A percentile compares a stretch with the other conserved stretches of the same genome.
Evolutionary conservation across 2,797 vertebrate genomes (phyloP).

Genomic region (Florisuga fusca): DNA sequence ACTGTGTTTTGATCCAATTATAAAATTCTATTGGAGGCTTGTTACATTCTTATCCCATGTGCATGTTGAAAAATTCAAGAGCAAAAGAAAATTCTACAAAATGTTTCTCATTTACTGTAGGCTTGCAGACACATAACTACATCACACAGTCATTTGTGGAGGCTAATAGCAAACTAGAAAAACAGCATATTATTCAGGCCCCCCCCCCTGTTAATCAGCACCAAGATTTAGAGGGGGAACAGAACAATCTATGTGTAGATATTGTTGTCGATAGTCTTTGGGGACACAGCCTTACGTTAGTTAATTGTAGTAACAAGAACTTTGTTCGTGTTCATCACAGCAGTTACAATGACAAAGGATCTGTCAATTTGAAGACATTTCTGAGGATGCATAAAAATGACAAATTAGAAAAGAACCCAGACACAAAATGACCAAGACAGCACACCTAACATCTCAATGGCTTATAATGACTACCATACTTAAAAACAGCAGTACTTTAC

Average conservation of each 20-base stretch:
- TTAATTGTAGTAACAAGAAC: background rate
- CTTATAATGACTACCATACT: background rate
- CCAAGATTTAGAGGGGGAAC: background rate
- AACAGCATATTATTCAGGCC: background rate
- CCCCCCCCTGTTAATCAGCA: background rate
- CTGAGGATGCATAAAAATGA: background rate
- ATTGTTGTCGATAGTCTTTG: background rate
- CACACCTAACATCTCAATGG: background rate
- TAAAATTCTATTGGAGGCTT: constrained; percentile 60
- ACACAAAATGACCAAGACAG: background rate
- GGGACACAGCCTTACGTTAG: background rate
- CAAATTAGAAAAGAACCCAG: background rate
- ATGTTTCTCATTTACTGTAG: constrained; percentile 50
- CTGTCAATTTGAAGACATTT: background rate
- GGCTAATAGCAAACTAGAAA: constrained; percentile 22
- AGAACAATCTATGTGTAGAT: background rate
- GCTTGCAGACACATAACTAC: constrained; percentile 34
- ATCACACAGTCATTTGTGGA: constrained; percentile 14
- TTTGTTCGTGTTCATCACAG: background rate
- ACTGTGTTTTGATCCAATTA: constrained; percentile 71
- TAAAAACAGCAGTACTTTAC: background rate
- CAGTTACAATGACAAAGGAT: background rate
- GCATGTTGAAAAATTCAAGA: constrained; percentile 59
- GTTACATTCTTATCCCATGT: constrained; percentile 61
- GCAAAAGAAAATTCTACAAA: constrained; percentile 57